Conservation (phyloP, 2,888 invertebrate species). For the Acrobeloides nanus region DNA sequence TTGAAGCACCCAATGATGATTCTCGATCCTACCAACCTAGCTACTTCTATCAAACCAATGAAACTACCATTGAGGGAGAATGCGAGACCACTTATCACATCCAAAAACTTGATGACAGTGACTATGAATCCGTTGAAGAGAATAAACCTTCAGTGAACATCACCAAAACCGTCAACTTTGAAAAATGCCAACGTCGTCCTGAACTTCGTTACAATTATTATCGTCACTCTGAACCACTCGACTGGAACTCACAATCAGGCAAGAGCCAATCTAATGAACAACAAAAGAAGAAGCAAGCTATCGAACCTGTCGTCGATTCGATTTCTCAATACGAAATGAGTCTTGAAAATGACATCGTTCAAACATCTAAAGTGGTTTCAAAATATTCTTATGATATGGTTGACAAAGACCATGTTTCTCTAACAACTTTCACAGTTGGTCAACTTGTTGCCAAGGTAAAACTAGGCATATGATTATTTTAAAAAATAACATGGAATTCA, state of each 20-base stretch:
- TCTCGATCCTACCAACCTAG: background rate
- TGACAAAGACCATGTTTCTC: too few species aligned
- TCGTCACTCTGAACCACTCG: slow-evolving; percentile 2
- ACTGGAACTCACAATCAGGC: too few species aligned
- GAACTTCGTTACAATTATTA: slow-evolving; percentile 18
- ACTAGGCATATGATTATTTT: too few species aligned
- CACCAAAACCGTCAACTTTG: slow-evolving; percentile 55
- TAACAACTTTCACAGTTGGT: too few species aligned
- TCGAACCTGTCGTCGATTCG: too few species aligned
- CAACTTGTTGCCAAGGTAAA: too few species aligned
- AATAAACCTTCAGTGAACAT: slow-evolving; percentile 7
- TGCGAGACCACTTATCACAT: slow-evolving; percentile 36
- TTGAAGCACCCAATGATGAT: slow-evolving; percentile 5
- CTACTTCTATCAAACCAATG: slow-evolving; percentile 24
- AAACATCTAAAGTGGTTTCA: too few species aligned
- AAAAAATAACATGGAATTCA: background rate
- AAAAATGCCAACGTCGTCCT: slow-evolving; percentile 46
- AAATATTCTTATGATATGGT: too few species aligned
- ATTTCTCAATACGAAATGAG: too few species aligned
- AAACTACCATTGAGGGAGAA: slow-evolving; percentile 43
- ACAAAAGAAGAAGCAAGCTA: too few species aligned
- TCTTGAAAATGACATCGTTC: too few species aligned
- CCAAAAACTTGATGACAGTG: slow-evolving; percentile 1
- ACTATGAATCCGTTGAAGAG: background rate
- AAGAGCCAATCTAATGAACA: too few species aligned